Conservation (phyloP, 2,888 invertebrate genomes). For the Synergus laeviventris region DNA sequence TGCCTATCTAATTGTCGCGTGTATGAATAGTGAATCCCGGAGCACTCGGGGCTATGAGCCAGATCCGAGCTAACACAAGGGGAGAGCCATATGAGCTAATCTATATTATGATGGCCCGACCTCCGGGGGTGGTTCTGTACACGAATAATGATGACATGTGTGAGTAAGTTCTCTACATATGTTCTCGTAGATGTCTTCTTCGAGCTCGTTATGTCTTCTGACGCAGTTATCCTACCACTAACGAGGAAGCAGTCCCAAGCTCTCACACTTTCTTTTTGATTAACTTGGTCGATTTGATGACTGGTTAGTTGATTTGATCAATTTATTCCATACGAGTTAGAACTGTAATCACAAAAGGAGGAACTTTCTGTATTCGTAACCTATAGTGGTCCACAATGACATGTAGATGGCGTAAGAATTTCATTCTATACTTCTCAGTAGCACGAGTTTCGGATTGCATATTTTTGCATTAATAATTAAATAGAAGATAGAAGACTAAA, state of each 20-base stretch:
- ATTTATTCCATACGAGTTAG: neutral
- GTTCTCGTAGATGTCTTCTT: slow-evolving; percentile 49
- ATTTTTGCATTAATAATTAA: neutral
- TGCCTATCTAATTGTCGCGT: slow-evolving; percentile 77
- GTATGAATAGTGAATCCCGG: slow-evolving; percentile 76
- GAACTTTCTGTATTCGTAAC: neutral
- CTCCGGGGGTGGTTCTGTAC: slow-evolving; percentile 56
- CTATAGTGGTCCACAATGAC: neutral
- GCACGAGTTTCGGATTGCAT: neutral
- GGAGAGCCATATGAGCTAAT: slow-evolving; percentile 75
- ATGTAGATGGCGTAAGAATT: neutral
- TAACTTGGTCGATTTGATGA: neutral
- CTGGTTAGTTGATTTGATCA: neutral
- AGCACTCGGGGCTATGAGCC: slow-evolving; percentile 75
- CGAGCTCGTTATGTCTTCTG: slow-evolving; percentile 58
- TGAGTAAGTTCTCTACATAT: slow-evolving; percentile 37
- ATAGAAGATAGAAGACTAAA: neutral
- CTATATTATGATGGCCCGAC: slow-evolving; percentile 75
- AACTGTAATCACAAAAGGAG: neutral
- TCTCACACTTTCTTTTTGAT: slow-evolving; percentile 5
- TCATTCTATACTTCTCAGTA: no score
- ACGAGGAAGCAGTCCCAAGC: slow-evolving; percentile 8
- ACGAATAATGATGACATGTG: slow-evolving; percentile 27
- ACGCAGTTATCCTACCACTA: slow-evolving; percentile 58
- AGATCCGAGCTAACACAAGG: slow-evolving; percentile 72